Evolutionary conservation across 1,140 invertebrate genomes (phyloP).

Genomic region (silkworm (Bombyx mori)): DNA sequence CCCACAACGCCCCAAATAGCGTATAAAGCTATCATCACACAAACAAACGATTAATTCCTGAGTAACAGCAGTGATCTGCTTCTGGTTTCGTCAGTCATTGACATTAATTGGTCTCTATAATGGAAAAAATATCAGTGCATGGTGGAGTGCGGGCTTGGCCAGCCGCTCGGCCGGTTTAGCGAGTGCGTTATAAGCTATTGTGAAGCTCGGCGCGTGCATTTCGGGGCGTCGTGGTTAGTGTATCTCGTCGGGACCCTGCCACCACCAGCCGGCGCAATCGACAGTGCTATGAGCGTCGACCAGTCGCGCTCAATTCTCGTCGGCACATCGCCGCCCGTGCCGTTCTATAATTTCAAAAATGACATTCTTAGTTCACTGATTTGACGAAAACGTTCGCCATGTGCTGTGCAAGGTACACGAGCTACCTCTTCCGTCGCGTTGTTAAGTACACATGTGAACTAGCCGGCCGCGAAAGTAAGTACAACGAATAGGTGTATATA

Average conservation of each 20-base stretch:
- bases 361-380: slow-evolving; percentile 43
- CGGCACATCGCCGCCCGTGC: slow-evolving; percentile 31
- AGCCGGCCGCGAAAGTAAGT: slow-evolving; percentile 60
- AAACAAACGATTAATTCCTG: slow-evolving; percentile 31
- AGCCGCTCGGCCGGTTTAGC: slow-evolving; percentile 24
- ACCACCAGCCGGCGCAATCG: slow-evolving; percentile 35
- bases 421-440: slow-evolving; percentile 58
- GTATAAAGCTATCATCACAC: slow-evolving; percentile 13
- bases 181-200: slow-evolving; percentile 16
- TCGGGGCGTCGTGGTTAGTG: slow-evolving; percentile 11
- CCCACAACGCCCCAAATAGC: neutral
- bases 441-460: slow-evolving; percentile 64
- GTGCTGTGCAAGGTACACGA: slow-evolving; percentile 57
- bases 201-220: slow-evolving; percentile 43
- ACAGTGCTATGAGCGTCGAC: slow-evolving; percentile 46
- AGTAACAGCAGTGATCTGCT: slow-evolving; percentile 40
- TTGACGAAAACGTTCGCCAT: slow-evolving; percentile 39
- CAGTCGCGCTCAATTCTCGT: slow-evolving; percentile 40
- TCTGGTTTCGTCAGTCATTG: slow-evolving; percentile 50
- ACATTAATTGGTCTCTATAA: slow-evolving; percentile 46
- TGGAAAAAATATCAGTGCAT: slow-evolving; percentile 50
- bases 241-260: slow-evolving; percentile 15
- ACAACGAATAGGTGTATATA: slow-evolving; percentile 7
- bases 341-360: slow-evolving; percentile 37
- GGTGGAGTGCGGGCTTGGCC: slow-evolving; percentile 24